A percentile compares a stretch with the other conserved stretches of the same genome.
Conservation (phyloP, 2,797 vertebrate genomes). For the Rhinichthys osculus region DNA sequence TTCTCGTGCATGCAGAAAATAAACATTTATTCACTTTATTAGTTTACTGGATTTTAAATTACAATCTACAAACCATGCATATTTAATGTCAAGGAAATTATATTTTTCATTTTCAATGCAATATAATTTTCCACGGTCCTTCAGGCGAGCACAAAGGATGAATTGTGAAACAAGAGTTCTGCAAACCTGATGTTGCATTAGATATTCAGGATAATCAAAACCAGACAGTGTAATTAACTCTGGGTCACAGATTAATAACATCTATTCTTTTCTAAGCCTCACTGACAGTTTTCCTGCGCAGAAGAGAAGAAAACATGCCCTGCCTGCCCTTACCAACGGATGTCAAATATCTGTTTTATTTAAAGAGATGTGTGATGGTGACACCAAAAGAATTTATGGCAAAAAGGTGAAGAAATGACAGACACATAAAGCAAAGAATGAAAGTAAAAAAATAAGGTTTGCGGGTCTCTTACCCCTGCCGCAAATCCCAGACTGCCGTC, state of each 20-base stretch:
- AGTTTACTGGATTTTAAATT: conserved; percentile 14
- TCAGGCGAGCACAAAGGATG: not conserved
- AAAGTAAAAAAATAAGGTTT: not conserved
- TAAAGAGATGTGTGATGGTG: not conserved
- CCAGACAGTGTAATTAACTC: conserved; percentile 14
- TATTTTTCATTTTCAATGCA: not conserved
- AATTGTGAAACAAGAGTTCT: conserved; percentile 10
- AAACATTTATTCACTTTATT: not conserved
- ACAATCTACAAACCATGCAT: conserved; percentile 13
- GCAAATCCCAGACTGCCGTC: conserved; percentile 97
- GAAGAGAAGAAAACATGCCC: not conserved
- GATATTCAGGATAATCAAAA: conserved; percentile 25
- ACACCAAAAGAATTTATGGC: not conserved
- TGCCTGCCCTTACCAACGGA: not conserved
- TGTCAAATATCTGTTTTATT: conserved; percentile 3
- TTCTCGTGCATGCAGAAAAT: not conserved
- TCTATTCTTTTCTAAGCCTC: conserved; percentile 3
- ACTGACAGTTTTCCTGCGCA: not conserved
- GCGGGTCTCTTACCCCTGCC: conserved; percentile 85
- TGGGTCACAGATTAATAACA: conserved; percentile 5
- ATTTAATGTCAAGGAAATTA: conserved; percentile 16
- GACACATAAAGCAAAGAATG: not conserved
- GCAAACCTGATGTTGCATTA: conserved; percentile 19
- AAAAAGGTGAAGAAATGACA: conserved; percentile 14
- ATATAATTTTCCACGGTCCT: not conserved